Evolutionary conservation across 2,888 invertebrate species (phyloP), one percentile per base, ranked within the genome.

Genomic region (Geophilus truncorum): DNA sequence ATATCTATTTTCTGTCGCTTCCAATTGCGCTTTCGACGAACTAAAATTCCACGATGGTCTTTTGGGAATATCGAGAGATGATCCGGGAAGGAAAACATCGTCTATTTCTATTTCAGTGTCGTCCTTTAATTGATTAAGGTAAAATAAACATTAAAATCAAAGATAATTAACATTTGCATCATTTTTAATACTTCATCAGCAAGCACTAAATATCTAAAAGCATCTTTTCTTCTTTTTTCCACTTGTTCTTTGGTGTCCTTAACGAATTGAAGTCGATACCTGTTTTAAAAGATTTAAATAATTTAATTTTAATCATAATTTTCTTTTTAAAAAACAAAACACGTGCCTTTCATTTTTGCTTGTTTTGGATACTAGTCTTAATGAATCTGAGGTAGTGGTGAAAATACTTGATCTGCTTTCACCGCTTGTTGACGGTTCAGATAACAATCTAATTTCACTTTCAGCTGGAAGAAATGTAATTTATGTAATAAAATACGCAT

Each of bases 1-100:
- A 88, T 96, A 96, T 85, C 90, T 90, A 85, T 94, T 92, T 85
- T 97, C 97, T 85, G 90, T 92, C 1, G 90, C 90, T 82, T 96
- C 93, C 9, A 97, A 86, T 81, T 92, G 89, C 6, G 92, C 91
- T 62, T 91, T 91, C 0, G 90, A 89, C 90, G 93, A 92, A n/a
- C 88, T 89, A 85, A 92, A 93, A 85, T 92, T 90, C 97, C 97
- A 98, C 0, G 91, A 88, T 0, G 97, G 97, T 81, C 97, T 88
- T 84, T 92, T 92, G 0, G 97, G 97, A 87, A 95, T 94, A 83
- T 92, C 91, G 62, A 94, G 87, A 81, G 84, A 84, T 10, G 85
- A 84, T 0, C 86, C 86, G 0, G 88, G 85, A 0, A 91, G 91
- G 85, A 93, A 96, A 87, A 90, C 93, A 70, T 91, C 89, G 15